Evolutionary conservation across 2,113 vertebrate species (phyloP), one percentile per base, ranked within the genome.

Genomic region (Bombycilla garrulus): DNA sequence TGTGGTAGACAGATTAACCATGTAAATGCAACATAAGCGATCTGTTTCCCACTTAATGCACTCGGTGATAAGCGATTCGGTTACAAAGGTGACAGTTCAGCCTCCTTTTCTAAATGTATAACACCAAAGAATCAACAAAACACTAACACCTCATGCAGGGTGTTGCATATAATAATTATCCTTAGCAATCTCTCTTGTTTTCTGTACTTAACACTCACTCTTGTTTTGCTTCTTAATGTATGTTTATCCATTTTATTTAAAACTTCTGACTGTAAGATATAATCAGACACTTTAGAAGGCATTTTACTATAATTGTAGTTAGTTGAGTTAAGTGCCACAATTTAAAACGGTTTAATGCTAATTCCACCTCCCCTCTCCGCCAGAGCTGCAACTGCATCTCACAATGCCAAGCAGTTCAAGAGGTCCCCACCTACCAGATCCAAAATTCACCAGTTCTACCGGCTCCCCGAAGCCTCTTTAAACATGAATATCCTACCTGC

Each of bases 171-270:
- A 86, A 88, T 81, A 86, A 88, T 81, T 71, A 71, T 10, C 71
- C 69, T 81, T 21, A 51, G 82, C 56, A 92, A 77, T 23, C 62
- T 51, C 88, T 76, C 36, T 80, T 64, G 25, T 58, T 96, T 88
- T 88, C 88, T 54, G 44, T 86, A 54, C 85, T 95, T 87, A 90
- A 80, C 61, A 42, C 29, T 91, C 4, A 6, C 53, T 44, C 38
- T 36, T 86, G 72, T 89, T 97, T 96, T 78, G 86, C 57, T 88
- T 93, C 83, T 81, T 88, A 88, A 78, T 67, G 24, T 51, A 73
- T 93, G 72, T 96, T 95, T 93, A 93, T 74, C 77, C 48, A 31
- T 88, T 92, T 94, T 88, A 93, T 84, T 92, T 81, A 71, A 80
- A 84, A 92, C 26, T 88, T 88, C 72, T 95, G 35, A 66, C 48